Percentiles rank a stretch among this genome's conserved stretches.
These are phyloP conservation scores for Homalodisca vitripennis DNA, from an alignment of 1,140 invertebrate species.

Conservation along the genomic window DNA sequence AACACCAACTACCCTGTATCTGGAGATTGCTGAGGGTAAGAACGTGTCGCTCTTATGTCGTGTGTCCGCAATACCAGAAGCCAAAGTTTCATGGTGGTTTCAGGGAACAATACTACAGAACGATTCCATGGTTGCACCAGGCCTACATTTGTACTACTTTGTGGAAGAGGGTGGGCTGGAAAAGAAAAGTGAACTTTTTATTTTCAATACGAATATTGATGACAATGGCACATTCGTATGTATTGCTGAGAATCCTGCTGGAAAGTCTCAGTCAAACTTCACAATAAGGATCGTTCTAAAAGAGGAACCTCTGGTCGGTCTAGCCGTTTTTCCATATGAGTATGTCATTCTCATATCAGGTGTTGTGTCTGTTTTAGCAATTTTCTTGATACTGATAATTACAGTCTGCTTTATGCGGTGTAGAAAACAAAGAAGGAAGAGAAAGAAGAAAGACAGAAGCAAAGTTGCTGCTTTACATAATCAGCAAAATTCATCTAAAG, in stretches of 20 bases:
- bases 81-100: conserved; percentile 76
- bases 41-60: conserved; percentile 77
- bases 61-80: conserved; percentile 74
- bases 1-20: conserved; percentile 63
- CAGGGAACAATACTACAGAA: conserved; percentile 70
- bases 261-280: conserved; percentile 70
- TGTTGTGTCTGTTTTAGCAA: conserved; percentile 43
- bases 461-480: conserved; percentile 47
- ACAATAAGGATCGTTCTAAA: conserved; percentile 71
- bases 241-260: conserved; percentile 78
- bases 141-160: conserved; percentile 64
- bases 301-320: conserved; percentile 64
- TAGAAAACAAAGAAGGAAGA: conserved; percentile 46
- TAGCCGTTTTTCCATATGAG: conserved; percentile 63
- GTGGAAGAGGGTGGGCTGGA: conserved; percentile 66
- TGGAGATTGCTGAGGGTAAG: conserved; percentile 73
- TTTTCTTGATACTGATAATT: conserved; percentile 38
- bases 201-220: conserved; percentile 68
- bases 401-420: conserved; percentile 37
- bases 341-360: conserved; percentile 65
- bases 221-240: conserved; percentile 82
- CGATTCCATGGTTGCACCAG: conserved; percentile 61
- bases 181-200: conserved; percentile 72
- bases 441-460: conserved; percentile 44
- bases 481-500: conserved; percentile 43